Evolutionary conservation across 2,888 invertebrate species (phyloP).

Genomic region (Synergus gifuensis): DNA sequence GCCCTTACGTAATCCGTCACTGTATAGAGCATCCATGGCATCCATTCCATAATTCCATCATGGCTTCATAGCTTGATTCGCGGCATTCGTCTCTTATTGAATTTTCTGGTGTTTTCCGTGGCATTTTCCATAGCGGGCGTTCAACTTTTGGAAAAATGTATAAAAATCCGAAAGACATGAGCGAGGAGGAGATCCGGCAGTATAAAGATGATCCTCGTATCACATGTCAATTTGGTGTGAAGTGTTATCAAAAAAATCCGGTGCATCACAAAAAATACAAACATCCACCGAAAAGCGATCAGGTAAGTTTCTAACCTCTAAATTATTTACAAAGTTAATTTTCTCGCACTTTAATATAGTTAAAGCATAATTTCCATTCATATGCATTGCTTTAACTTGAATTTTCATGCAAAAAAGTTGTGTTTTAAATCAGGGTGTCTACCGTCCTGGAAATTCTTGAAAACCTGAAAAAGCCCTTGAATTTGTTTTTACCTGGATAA

Average conservation of each 20-base stretch:
- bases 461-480: too few species aligned
- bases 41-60: too few species aligned
- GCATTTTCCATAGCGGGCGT: background rate
- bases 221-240: constrained; percentile 87
- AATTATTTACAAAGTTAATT: background rate
- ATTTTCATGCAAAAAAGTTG: too few species aligned
- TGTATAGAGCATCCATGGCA: too few species aligned
- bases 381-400: too few species aligned
- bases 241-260: constrained; percentile 91
- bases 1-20: too few species aligned
- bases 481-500: too few species aligned
- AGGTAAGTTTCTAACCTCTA: constrained; percentile 43
- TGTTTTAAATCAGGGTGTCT: too few species aligned
- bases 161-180: constrained; percentile 35
- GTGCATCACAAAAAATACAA: constrained; percentile 86
- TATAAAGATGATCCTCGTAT: constrained; percentile 77
- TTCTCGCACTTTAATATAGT: background rate
- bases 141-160: constrained; percentile 1
- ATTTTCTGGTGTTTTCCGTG: background rate
- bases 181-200: constrained; percentile 50
- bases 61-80: too few species aligned
- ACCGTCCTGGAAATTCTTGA: too few species aligned
- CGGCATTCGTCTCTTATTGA: background rate
- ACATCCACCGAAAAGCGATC: constrained; percentile 81
- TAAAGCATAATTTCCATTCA: background rate